Percentiles rank a stretch among this genome's conserved stretches.
Conservation (phyloP, 2,113 vertebrate species). For the Pleuronectes platessa region DNA sequence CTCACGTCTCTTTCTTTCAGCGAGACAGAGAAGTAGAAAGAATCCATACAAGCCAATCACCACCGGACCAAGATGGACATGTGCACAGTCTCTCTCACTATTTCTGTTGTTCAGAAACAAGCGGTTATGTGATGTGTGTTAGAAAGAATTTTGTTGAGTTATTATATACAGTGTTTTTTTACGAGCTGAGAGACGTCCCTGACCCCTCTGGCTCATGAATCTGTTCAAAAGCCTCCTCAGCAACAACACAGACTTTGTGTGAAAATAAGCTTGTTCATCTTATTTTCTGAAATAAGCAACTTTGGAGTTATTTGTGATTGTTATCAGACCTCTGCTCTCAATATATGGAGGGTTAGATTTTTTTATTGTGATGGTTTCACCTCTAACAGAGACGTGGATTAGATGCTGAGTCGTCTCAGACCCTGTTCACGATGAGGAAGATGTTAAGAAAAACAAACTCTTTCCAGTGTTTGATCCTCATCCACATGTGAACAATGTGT, state of each 20-base stretch:
- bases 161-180: neutral
- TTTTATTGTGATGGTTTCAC: too few relatives aligned
- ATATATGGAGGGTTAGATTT: neutral
- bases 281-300: neutral
- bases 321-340: neutral
- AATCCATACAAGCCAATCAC: slow-evolving; percentile 57
- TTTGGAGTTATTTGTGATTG: neutral
- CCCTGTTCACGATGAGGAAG: too few relatives aligned
- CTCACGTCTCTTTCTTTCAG: slow-evolving; percentile 10
- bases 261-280: neutral
- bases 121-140: neutral
- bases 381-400: too few relatives aligned
- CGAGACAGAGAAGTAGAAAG: slow-evolving; percentile 37
- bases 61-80: slow-evolving; percentile 33
- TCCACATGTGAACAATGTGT: too few relatives aligned
- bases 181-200: neutral
- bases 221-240: neutral
- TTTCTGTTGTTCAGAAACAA: neutral
- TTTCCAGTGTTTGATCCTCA: too few relatives aligned
- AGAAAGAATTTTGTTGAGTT: neutral
- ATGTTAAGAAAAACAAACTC: too few relatives aligned
- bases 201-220: neutral
- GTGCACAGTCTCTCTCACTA: slow-evolving; percentile 20
- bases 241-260: neutral
- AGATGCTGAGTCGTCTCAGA: too few relatives aligned